These are phyloP conservation scores for Volucella inflata DNA, from an alignment of 2,888 invertebrate genomes.

Conservation along the genomic window DNA sequence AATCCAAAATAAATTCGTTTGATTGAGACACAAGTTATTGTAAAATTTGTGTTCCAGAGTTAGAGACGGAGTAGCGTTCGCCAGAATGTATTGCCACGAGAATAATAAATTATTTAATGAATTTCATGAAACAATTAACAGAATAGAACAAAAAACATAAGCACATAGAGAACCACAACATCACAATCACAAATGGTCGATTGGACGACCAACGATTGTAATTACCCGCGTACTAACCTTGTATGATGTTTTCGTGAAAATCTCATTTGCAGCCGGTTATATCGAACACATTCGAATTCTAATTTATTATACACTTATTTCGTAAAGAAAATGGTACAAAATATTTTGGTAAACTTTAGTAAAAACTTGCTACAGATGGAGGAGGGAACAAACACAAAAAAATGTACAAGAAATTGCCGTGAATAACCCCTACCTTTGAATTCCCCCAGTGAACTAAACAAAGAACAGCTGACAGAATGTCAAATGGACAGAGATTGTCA, in stretches of 20 bases:
- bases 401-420: neutral
- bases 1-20: constrained; percentile 32
- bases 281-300: constrained; percentile 13
- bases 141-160: constrained; percentile 27
- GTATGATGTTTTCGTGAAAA: constrained; percentile 41
- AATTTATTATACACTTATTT: constrained; percentile 16
- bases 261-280: constrained; percentile 63
- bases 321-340: constrained; percentile 11
- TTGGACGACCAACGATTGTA: constrained; percentile 26
- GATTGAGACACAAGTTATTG: constrained; percentile 22
- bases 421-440: constrained; percentile 29
- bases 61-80: neutral
- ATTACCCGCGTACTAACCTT: constrained; percentile 59
- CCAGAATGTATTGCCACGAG: constrained; percentile 35
- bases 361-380: neutral
- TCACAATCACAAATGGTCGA: constrained; percentile 15
- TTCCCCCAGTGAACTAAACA: constrained; percentile 63
- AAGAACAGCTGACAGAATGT: constrained; percentile 72
- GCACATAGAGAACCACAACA: constrained; percentile 18
- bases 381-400: constrained; percentile 41
- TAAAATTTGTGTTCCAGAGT: neutral
- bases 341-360: constrained; percentile 15
- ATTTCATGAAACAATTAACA: constrained; percentile 29
- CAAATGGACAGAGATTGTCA: constrained; percentile 42
- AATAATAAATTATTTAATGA: constrained; percentile 28